Base-by-base conservation (phyloP, 2,888 invertebrate species). In the Cosmopolites sordidus region DNA sequence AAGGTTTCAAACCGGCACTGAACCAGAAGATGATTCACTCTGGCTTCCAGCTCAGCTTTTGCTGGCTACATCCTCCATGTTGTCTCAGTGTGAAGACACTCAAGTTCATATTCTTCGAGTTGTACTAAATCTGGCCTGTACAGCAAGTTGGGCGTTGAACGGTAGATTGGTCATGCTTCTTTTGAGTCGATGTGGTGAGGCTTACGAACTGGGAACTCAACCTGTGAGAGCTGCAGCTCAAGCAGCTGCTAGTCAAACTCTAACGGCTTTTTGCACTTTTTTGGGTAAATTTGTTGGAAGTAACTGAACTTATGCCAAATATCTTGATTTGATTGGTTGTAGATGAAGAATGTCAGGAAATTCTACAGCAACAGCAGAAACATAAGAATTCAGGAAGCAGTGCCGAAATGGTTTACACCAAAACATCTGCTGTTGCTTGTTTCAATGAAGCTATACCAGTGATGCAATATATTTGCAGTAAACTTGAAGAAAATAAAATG, bases 41-140 rank as follows among this genome's bases (percentile, higher is more conserved):
- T 94, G 94, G 93, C 78, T 95, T 68, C 93, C 95, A 3, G 89
- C 92, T 1, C 96, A 96, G 74, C 79, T 96, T 51, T 78, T 96
- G 30, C 84, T 89, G 60, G 86, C 93, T 1, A 89, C 95, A 48
- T 84, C 88, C 16, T 86, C 87, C 0, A 84, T 90, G 67, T 81
- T 86, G 65, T 81, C 84, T 60, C 84, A 91, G 67, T 77, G 89
- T 49, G 93, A 94, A 66, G 94, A 96, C 61, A 88, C 90, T 0
- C 93, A 95, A 65, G 82, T 82, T 1, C 82, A 58, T 27, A 58
- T 58, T 30, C 37, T 58, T 30, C 51, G 58, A 41, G 84, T 94
- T 62, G 83, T 94, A 63, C 76, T 95, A 42, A 91, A 92, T 62
- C 83, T 95, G 76, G 91, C 92, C 0, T 86, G 93, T 61, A 89